Evolutionary conservation across 1,140 invertebrate species (phyloP), one percentile per base, ranked within the genome.

Genomic region (Hyles euphorbiae): DNA sequence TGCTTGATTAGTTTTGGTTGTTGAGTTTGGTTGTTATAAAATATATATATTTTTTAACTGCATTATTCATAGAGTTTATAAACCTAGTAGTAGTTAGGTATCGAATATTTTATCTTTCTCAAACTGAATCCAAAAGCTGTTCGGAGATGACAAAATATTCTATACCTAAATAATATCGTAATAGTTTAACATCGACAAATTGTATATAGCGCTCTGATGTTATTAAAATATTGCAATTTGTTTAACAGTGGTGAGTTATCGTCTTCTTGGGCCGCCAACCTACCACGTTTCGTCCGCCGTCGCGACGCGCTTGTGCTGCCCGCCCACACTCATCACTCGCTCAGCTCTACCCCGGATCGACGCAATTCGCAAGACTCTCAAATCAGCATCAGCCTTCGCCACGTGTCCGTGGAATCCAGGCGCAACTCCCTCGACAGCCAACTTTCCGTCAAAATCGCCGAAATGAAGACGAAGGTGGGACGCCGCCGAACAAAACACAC

Each of bases 241-340:
- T 48, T n/a, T 60, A 91, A 0, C 69, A 88, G 83, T 52, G 74
- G 75, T 12, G 83, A 86, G 63, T 63, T 88, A 32, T 86, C 95
- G 58, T 96, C 96, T 4, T 95, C 95, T 0, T 98, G 96, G 96
- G 95, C 95, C 48, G 94, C 94, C 44, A 96, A 96, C 61, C 90
- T 98, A 48, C 96, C 96, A 0, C 94, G 96, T 68, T 92, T 98
- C 65, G 93, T 98, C 0, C 93, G 93, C 34, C 89, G 97, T 12
- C 90, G 96, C 72, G 95, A 95, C 61, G 97, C 95, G 2, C 74
- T 97, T 1, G 86, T 88, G 10, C 62, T 82, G 91, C 93, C 12
- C 89, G 91, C 65, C 82, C 61, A 89, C 92, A 53, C 63, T 3
- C 93, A 92, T 57, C 92, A 93, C 69, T 90, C 89, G 56, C 85